Conservation (phyloP, 2,797 vertebrate genomes). For the Salmo trutta region DNA sequence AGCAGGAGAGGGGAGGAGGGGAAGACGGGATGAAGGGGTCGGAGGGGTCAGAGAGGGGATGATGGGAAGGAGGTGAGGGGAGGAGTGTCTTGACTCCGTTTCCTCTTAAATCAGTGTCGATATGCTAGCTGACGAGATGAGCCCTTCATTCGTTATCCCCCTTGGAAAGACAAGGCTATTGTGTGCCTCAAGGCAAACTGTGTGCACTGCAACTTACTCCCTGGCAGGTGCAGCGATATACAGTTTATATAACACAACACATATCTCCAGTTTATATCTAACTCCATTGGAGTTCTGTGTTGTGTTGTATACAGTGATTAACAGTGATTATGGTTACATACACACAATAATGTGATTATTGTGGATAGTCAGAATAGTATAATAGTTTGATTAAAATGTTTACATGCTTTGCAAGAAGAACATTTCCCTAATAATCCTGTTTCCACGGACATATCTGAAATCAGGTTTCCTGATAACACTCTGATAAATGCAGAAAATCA, state of each 20-base stretch:
- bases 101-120: conserved; percentile 62
- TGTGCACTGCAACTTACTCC: conserved; percentile 38
- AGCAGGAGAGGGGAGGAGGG: conserved; percentile 28
- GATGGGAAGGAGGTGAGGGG: background rate
- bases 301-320: too few species aligned
- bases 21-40: background rate
- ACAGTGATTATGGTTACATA: too few species aligned
- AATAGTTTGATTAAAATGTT: too few species aligned
- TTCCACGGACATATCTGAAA: too few species aligned
- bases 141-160: conserved; percentile 59
- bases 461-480: too few species aligned
- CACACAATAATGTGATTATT: too few species aligned
- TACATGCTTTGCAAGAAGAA: too few species aligned
- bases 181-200: conserved; percentile 57
- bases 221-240: conserved; percentile 54
- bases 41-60: conserved; percentile 5
- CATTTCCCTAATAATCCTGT: too few species aligned
- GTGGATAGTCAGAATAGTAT: too few species aligned
- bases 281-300: conserved; percentile 43
- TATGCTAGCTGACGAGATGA: conserved; percentile 62
- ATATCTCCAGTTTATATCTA: conserved; percentile 26
- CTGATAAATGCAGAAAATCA: too few species aligned
- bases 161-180: conserved; percentile 58
- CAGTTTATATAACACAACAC: conserved; percentile 21
- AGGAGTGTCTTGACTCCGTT: conserved; percentile 47